phyloP scores from a whole-genome alignment of 2,888 invertebrate species.

The Heliothis peltigera region DNA sequence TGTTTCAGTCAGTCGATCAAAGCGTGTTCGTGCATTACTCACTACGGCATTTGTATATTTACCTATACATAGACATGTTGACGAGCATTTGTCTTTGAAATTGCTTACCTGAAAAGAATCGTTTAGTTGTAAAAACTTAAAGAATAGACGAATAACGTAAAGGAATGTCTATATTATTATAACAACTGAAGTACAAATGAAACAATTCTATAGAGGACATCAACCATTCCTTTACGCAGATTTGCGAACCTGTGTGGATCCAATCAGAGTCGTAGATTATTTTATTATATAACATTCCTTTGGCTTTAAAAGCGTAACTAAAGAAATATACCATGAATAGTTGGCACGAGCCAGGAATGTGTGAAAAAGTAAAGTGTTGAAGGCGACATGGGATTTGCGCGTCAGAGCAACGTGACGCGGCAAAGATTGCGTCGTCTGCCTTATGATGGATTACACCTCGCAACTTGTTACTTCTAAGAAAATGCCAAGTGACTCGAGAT shows the following conservation, averaged over 20 bases:
- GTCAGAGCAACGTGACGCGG: conserved; percentile 50
- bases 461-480: conserved; percentile 29
- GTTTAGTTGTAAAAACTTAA: conserved; percentile 19
- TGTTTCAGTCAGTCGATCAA: conserved; percentile 22
- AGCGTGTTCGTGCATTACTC: conserved; percentile 4
- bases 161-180: conserved; percentile 17
- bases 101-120: neutral
- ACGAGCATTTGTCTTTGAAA: neutral
- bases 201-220: conserved; percentile 16
- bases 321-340: conserved; percentile 76
- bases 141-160: conserved; percentile 2
- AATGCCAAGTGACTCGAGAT: conserved; percentile 18
- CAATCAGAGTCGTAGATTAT: conserved; percentile 47
- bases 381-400: conserved; percentile 57
- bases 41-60: conserved; percentile 5
- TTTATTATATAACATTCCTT: conserved; percentile 58
- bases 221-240: conserved; percentile 47
- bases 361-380: conserved; percentile 69
- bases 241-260: conserved; percentile 45
- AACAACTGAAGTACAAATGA: conserved; percentile 21
- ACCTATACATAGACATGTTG: neutral
- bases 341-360: conserved; percentile 84
- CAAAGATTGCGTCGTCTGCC: conserved; percentile 63
- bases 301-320: conserved; percentile 65
- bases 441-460: conserved; percentile 64